phyloP scores from a whole-genome alignment of 2,888 invertebrate species.

The Chrysolina haemoptera region DNA sequence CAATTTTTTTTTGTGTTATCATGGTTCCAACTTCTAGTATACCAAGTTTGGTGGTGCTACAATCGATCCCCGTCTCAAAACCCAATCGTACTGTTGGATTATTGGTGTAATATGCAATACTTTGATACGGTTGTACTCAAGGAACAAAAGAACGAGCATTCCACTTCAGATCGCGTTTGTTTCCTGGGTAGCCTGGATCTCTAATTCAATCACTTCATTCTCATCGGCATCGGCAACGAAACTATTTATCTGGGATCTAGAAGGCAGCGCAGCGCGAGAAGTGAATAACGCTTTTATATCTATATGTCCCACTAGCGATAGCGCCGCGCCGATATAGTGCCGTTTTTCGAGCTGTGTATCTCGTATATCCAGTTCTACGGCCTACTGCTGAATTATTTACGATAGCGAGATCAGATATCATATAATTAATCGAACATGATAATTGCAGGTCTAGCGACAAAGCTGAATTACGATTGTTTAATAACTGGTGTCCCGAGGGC shows the following conservation, averaged over 20 bases:
- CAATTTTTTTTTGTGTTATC: no score
- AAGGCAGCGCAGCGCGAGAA: slow-evolving; percentile 20
- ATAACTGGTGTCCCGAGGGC: slow-evolving; percentile 51
- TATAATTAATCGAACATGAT: slow-evolving; percentile 65
- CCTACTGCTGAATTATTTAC: slow-evolving; percentile 41
- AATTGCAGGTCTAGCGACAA: slow-evolving; percentile 59
- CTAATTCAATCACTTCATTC: slow-evolving; percentile 3
- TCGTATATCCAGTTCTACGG: slow-evolving; percentile 20
- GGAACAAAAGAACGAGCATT: slow-evolving; percentile 13
- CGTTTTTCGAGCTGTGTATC: slow-evolving; percentile 28
- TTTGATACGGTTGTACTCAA: no score
- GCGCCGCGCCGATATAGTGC: slow-evolving; percentile 39
- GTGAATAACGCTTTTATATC: slow-evolving; percentile 21
- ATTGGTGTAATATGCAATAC: no score
- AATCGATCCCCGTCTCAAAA: no score
- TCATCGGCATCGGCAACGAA: slow-evolving; percentile 16
- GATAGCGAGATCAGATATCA: slow-evolving; percentile 47
- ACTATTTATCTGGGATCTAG: slow-evolving; percentile 3
- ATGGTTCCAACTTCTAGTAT: no score
- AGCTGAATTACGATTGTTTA: slow-evolving; percentile 64
- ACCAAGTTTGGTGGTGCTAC: no score
- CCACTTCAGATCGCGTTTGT: not conserved
- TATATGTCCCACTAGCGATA: slow-evolving; percentile 44
- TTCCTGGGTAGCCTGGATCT: slow-evolving; percentile 6
- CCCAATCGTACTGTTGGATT: no score